Evolutionary conservation across 2,888 invertebrate genomes (phyloP).

Genomic region (Dorcus parallelipipedus): DNA sequence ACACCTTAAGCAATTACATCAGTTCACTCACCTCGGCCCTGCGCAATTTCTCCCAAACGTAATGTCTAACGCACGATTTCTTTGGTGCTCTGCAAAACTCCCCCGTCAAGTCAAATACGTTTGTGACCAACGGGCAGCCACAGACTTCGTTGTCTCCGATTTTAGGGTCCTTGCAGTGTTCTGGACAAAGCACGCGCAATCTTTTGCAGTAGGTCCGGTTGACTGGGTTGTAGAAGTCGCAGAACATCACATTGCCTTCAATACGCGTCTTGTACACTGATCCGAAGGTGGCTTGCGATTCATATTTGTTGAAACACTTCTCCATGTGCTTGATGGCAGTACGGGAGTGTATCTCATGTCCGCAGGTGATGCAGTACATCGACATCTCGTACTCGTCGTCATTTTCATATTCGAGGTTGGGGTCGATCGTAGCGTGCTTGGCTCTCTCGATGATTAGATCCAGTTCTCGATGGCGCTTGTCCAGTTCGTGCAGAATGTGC

Average conservation of each 20-base stretch:
- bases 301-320: slow-evolving; percentile 96
- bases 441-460: slow-evolving; percentile 79
- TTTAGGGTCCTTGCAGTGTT: slow-evolving; percentile 93
- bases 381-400: slow-evolving; percentile 69
- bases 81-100: slow-evolving; percentile 87
- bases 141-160: slow-evolving; percentile 86
- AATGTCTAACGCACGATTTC: slow-evolving; percentile 87
- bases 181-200: slow-evolving; percentile 92
- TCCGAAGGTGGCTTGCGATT: slow-evolving; percentile 95
- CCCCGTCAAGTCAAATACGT: slow-evolving; percentile 80
- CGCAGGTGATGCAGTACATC: slow-evolving; percentile 96
- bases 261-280: slow-evolving; percentile 92
- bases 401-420: slow-evolving; percentile 59
- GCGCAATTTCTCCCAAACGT: slow-evolving; percentile 93
- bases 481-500: slow-evolving; percentile 74
- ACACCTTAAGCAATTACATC: background rate
- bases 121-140: slow-evolving; percentile 84
- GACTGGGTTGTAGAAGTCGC: slow-evolving; percentile 88
- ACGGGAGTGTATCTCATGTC: slow-evolving; percentile 89
- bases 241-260: slow-evolving; percentile 96
- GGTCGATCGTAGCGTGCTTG: slow-evolving; percentile 66
- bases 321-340: slow-evolving; percentile 96
- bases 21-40: slow-evolving; percentile 72
- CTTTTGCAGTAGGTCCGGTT: slow-evolving; percentile 94
- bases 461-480: slow-evolving; percentile 71